These are phyloP conservation scores for Todiramphus chloris DNA, from an alignment of 2,113 vertebrate genomes.

Conservation along the genomic window DNA sequence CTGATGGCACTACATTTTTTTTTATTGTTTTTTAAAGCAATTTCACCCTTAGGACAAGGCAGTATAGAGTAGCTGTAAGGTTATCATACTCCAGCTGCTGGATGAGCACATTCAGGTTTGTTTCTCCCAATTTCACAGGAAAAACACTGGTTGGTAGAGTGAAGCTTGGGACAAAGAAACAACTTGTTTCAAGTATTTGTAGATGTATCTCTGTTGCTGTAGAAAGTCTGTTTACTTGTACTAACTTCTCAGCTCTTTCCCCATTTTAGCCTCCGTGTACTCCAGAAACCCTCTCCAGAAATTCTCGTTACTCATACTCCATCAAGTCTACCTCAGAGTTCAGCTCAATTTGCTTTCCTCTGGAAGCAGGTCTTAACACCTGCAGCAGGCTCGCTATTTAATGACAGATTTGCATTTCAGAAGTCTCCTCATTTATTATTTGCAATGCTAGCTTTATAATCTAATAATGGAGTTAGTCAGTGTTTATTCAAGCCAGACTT, in stretches of 20 bases:
- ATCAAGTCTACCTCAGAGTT: background rate
- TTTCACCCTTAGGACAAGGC: background rate
- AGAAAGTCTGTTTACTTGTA: background rate
- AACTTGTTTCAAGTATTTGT: background rate
- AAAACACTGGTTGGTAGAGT: background rate
- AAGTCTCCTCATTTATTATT: background rate
- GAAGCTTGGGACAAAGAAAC: background rate
- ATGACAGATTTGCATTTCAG: background rate
- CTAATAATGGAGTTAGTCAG: background rate
- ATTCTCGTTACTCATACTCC: background rate
- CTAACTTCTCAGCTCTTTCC: background rate
- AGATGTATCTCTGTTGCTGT: background rate
- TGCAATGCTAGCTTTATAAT: constrained; percentile 1
- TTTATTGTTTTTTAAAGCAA: background rate
- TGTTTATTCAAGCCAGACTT: background rate
- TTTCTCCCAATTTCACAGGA: background rate
- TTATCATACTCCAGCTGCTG: background rate
- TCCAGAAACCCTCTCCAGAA: background rate
- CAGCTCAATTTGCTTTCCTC: background rate
- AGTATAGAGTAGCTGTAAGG: background rate
- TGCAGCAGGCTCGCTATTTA: background rate
- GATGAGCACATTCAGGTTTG: background rate
- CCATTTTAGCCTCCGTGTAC: background rate
- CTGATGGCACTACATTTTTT: no score
- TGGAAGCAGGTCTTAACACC: background rate